Evolutionary conservation across 2,888 invertebrate species (phyloP), one percentile per base, ranked within the genome.

Genomic region (Sarcophaga rosellei): DNA sequence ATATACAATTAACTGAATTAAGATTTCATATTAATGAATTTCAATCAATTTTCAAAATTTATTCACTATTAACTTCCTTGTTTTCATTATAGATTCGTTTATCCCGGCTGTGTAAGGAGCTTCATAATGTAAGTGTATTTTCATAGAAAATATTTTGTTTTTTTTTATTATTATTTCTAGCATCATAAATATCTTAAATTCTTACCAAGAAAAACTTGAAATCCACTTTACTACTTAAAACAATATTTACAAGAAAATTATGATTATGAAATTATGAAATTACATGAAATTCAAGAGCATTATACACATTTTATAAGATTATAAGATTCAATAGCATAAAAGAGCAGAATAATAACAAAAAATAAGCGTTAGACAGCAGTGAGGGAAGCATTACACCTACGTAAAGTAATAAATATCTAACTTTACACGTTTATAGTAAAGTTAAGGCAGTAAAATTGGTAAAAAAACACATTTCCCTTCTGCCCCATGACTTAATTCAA

Each of bases 191-290:
- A 53, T 53, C 17, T 53, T 53, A 15, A 53, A 53, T 53, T 15
- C 15, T 53, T 53, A 17, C 53, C 17, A 53, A 15, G 53, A 53
- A 65, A 63, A 15, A 66, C 63, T 66, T 44, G n/a, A 66, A 35
- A 44, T 66, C 0, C 35, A 35, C 35, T 35, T 35, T 8, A 65
- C 17, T 35, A n/a, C n/a, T 65, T 65, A 44, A 35, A 6, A 35
- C 25, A n/a, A 65, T 65, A 53, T 53, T 53, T 53, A 53, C 53
- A 53, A 53, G 53, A 53, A 53, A 53, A 53, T 53, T 53, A 53
- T 17, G 53, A 53, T 17, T 5, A 53, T 53, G 53, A 53, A n/a
- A n/a, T n/a, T n/a, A n/a, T n/a, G n/a, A n/a, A n/a, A n/a, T n/a
- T n/a, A n/a, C n/a, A n/a, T n/a, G n/a, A n/a, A n/a, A 15, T 53